phyloP scores from a whole-genome alignment of 2,797 vertebrate genomes.

The Alectoris magna region DNA sequence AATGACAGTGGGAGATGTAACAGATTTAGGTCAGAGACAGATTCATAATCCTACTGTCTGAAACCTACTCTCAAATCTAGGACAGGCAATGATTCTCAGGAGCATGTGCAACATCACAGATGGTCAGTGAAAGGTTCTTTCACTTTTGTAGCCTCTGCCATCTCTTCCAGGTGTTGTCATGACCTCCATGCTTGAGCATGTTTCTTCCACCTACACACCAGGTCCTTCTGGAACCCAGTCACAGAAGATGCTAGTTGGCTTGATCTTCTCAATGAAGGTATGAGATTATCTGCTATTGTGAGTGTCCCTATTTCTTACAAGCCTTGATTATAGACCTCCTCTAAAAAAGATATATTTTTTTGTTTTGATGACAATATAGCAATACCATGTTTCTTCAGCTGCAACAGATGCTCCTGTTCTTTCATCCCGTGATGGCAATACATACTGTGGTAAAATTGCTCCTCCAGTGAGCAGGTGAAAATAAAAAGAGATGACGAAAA shows the following conservation, averaged over 20 bases:
- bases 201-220: neutral
- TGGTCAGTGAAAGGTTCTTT: no score
- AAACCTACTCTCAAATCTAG: neutral
- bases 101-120: neutral
- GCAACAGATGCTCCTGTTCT: neutral
- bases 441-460: neutral
- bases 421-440: neutral
- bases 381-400: rapidly evolving
- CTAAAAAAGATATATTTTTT: neutral
- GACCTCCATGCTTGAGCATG: neutral
- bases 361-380: neutral
- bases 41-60: neutral
- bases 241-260: neutral
- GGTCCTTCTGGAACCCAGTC: rapidly evolving
- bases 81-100: neutral
- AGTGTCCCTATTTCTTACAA: neutral
- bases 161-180: neutral
- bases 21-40: neutral
- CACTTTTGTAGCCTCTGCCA: neutral
- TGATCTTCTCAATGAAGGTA: neutral
- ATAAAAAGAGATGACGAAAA: neutral
- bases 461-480: neutral
- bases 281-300: rapidly evolving
- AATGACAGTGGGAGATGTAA: neutral
- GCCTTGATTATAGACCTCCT: rapidly evolving